Conservation (phyloP, 2,113 vertebrate species). For the Serilophus lunatus region DNA sequence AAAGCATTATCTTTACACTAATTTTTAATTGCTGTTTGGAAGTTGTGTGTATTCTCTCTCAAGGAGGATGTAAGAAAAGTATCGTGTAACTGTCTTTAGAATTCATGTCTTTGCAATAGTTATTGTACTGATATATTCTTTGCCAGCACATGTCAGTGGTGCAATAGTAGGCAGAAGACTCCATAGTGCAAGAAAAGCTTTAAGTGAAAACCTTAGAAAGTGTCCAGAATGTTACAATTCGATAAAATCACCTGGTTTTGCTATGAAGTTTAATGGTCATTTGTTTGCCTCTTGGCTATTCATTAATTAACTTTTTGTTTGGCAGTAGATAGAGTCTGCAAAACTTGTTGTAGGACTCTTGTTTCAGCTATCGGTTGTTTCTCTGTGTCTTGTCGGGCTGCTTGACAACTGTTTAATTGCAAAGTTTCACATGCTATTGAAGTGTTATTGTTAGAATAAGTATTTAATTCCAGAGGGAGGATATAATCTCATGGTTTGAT, state of each 20-base stretch:
- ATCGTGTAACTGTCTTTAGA: not conserved
- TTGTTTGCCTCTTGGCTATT: not conserved
- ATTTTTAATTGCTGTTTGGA: not conserved
- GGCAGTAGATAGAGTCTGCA: not conserved
- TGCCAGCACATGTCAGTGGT: not conserved
- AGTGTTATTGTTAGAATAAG: slow-evolving; percentile 44
- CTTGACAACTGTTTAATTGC: slow-evolving; percentile 13
- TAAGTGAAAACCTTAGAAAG: not conserved
- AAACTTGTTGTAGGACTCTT: not conserved
- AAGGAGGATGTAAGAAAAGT: not conserved
- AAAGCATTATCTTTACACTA: not conserved
- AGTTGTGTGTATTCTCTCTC: not conserved
- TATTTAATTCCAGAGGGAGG: slow-evolving; percentile 1
- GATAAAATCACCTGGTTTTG: not conserved
- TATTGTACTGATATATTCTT: not conserved
- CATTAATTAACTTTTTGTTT: not conserved
- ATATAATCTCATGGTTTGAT: not conserved
- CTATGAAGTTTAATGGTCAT: not conserved
- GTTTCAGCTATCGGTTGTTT: not conserved
- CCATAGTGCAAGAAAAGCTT: not conserved
- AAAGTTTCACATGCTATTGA: slow-evolving; percentile 14
- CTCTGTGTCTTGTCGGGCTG: slow-evolving; percentile 3
- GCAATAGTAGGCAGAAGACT: not conserved
- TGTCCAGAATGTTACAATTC: not conserved
- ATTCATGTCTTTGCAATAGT: not conserved